phyloP scores from a whole-genome alignment of 2,797 vertebrate species.

The Coregonus ussuriensis region DNA sequence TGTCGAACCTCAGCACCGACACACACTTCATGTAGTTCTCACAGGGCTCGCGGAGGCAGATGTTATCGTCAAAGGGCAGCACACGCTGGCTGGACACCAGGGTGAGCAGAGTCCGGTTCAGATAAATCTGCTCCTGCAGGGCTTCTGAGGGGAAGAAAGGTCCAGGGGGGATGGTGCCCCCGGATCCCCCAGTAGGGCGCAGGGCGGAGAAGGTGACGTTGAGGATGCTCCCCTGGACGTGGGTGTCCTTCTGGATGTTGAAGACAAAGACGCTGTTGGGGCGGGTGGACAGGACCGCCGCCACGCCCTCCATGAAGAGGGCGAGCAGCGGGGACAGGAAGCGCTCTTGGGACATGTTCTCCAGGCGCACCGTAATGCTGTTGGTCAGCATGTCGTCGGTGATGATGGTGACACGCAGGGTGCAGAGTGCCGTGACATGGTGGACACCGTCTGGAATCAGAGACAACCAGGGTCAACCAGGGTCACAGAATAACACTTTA shows the following conservation, averaged over 20 bases:
- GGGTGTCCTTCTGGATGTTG: slow-evolving; percentile 87
- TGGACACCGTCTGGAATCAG: slow-evolving; percentile 79
- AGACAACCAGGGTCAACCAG: not conserved
- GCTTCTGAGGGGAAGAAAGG: slow-evolving; percentile 82
- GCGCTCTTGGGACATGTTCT: slow-evolving; percentile 88
- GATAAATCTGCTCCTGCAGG: slow-evolving; percentile 86
- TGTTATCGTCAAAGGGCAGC: slow-evolving; percentile 88
- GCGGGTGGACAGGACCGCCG: slow-evolving; percentile 80
- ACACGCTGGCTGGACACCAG: slow-evolving; percentile 80
- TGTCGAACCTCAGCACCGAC: slow-evolving; percentile 85
- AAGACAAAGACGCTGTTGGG: slow-evolving; percentile 83
- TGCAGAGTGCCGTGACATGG: slow-evolving; percentile 78
- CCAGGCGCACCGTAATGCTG: slow-evolving; percentile 87
- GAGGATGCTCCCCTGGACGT: slow-evolving; percentile 70
- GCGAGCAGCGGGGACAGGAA: slow-evolving; percentile 86
- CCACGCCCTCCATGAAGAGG: slow-evolving; percentile 83
- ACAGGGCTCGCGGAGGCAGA: slow-evolving; percentile 86
- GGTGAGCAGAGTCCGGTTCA: slow-evolving; percentile 82
- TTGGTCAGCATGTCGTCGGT: slow-evolving; percentile 88
- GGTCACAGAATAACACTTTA: not conserved
- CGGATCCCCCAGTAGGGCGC: slow-evolving; percentile 64
- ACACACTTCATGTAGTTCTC: slow-evolving; percentile 93
- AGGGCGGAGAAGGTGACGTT: slow-evolving; percentile 60
- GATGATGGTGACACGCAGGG: slow-evolving; percentile 84
- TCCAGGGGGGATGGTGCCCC: slow-evolving; percentile 46